Conservation (phyloP, 2,888 invertebrate genomes). For the Phalera bucephala region DNA sequence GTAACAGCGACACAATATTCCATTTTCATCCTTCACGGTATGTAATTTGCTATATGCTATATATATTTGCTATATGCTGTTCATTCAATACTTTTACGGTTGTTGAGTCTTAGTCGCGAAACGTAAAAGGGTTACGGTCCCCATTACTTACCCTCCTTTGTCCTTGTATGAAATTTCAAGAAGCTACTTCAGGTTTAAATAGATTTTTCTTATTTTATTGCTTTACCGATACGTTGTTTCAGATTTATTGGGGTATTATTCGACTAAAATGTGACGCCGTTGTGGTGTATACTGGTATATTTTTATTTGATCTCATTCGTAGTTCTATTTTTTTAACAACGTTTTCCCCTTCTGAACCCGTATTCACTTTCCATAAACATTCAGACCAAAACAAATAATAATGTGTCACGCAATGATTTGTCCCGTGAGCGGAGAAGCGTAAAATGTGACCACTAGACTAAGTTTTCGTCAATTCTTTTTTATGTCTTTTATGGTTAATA, state of each 20-base stretch:
- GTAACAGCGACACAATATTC: constrained; percentile 56
- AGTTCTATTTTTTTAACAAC: not conserved
- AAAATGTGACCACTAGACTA: too few relatives aligned
- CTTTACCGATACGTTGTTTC: constrained; percentile 13
- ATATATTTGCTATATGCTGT: constrained; percentile 74
- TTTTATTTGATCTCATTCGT: too few relatives aligned
- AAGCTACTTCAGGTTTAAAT: constrained; percentile 42
- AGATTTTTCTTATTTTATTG: constrained; percentile 36
- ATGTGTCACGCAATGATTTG: too few relatives aligned
- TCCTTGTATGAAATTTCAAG: constrained; percentile 50
- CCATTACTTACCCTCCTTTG: constrained; percentile 48
- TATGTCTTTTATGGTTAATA: too few relatives aligned
- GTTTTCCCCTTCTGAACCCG: too few relatives aligned
- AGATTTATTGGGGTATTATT: constrained; percentile 22
- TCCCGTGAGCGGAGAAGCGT: too few relatives aligned
- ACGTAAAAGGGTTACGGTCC: constrained; percentile 66
- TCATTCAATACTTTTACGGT: constrained; percentile 73
- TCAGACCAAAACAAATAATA: too few relatives aligned
- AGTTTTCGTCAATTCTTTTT: too few relatives aligned
- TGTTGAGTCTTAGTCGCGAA: constrained; percentile 65
- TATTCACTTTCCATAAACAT: too few relatives aligned
- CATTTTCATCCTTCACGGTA: constrained; percentile 64
- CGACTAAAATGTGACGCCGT: not conserved
- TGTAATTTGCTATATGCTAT: constrained; percentile 71
- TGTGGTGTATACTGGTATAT: too few relatives aligned